phyloP scores from a whole-genome alignment of 2,888 invertebrate genomes.

The Amiota mariae region DNA sequence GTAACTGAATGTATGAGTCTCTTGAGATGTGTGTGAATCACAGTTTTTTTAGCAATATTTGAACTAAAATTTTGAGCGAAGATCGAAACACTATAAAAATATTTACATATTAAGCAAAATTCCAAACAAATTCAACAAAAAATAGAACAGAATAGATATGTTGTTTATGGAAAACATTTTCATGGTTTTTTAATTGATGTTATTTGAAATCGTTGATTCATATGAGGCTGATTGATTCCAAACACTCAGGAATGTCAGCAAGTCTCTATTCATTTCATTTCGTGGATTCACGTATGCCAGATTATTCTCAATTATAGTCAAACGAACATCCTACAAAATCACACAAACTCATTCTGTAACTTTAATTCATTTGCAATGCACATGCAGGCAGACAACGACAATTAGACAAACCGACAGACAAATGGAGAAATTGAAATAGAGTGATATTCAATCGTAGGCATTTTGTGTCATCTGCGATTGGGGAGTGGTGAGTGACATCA shows the following conservation, averaged over 20 bases:
- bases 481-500: background rate
- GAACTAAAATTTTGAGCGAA: no score
- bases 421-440: no score
- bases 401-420: background rate
- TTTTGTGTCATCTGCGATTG: background rate
- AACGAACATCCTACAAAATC: no score
- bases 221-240: slow-evolving; percentile 17
- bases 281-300: no score
- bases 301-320: no score
- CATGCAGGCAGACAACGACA: background rate
- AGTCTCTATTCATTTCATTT: background rate
- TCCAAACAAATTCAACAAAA: background rate
- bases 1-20: no score
- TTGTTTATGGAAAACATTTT: slow-evolving; percentile 1
- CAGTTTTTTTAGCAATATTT: no score
- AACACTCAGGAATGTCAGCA: slow-evolving; percentile 5
- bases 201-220: slow-evolving; percentile 18
- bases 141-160: background rate
- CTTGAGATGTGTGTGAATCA: no score
- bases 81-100: no score
- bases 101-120: background rate
- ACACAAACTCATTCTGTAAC: no score
- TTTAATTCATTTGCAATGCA: no score
- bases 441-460: background rate
- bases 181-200: slow-evolving; percentile 19